Evolutionary conservation across 2,888 invertebrate species (phyloP).

Genomic region (Coenonympha arcania): DNA sequence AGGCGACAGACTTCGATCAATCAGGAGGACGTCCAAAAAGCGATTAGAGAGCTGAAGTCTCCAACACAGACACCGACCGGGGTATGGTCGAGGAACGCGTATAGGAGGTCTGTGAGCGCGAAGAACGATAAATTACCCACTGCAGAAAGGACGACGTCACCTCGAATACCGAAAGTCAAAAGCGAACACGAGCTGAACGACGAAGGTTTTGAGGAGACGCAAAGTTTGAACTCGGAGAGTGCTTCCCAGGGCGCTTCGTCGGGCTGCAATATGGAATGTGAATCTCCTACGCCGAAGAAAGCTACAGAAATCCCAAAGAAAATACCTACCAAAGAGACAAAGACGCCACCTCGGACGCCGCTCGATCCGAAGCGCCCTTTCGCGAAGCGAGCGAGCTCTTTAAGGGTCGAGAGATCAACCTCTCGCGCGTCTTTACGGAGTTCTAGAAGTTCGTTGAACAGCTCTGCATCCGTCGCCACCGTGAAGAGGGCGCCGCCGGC

Average conservation of each 20-base stretch:
- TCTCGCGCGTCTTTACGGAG: slow-evolving; percentile 86
- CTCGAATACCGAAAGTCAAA: slow-evolving; percentile 70
- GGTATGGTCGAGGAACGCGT: slow-evolving; percentile 72
- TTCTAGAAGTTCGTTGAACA: slow-evolving; percentile 87
- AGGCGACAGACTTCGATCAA: slow-evolving; percentile 81
- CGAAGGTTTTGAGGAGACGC: slow-evolving; percentile 93
- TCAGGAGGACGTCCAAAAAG: slow-evolving; percentile 80
- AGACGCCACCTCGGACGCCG: slow-evolving; percentile 55
- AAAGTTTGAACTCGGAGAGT: slow-evolving; percentile 89
- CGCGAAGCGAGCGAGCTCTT: slow-evolving; percentile 56
- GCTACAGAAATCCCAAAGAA: slow-evolving; percentile 62
- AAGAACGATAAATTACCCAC: slow-evolving; percentile 43
- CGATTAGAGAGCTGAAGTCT: slow-evolving; percentile 77
- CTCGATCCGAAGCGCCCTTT: slow-evolving; percentile 50
- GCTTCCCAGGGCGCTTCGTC: slow-evolving; percentile 89
- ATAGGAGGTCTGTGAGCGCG: slow-evolving; percentile 51
- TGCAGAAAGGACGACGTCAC: slow-evolving; percentile 56
- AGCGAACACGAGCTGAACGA: slow-evolving; percentile 85
- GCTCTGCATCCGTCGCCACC: slow-evolving; percentile 84
- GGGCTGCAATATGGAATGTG: slow-evolving; percentile 79
- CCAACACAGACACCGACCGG: slow-evolving; percentile 76
- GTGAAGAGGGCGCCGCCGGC: slow-evolving; percentile 81
- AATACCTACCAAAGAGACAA: slow-evolving; percentile 66
- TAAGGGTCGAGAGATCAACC: slow-evolving; percentile 82
- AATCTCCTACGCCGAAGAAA: slow-evolving; percentile 70